phyloP scores from a whole-genome alignment of 2,888 invertebrate genomes.

The Metallyticus violacea region DNA sequence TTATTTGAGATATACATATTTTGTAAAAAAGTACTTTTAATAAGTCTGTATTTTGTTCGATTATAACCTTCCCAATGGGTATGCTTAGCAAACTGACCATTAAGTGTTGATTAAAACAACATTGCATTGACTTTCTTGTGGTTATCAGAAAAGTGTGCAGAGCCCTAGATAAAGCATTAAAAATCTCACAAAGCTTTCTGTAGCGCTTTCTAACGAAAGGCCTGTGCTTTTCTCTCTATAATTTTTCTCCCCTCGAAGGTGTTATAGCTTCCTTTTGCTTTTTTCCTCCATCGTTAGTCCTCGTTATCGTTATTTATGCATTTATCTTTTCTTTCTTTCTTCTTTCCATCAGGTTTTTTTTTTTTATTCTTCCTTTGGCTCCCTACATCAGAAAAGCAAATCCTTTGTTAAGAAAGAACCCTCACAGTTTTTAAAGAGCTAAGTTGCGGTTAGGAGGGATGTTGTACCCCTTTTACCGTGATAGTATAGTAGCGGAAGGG shows the following conservation, averaged over 20 bases:
- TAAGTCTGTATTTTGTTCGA: too few species aligned
- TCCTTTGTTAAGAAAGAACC: not conserved
- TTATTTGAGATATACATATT: too few species aligned
- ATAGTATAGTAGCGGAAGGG: not conserved
- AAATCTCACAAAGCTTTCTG: not conserved
- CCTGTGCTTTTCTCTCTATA: not conserved
- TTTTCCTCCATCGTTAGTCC: not conserved
- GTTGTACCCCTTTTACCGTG: not conserved
- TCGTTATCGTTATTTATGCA: not conserved
- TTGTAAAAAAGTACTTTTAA: too few species aligned
- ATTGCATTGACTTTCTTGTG: too few species aligned
- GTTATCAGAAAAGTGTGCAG: too few species aligned
- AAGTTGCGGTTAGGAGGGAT: not conserved
- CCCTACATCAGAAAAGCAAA: not conserved
- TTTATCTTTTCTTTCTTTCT: not conserved
- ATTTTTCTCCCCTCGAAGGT: not conserved
- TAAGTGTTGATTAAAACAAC: too few species aligned
- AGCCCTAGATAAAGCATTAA: not conserved
- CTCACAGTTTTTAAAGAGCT: not conserved
- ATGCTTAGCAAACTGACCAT: too few species aligned
- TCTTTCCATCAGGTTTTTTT: not conserved
- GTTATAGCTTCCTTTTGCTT: not conserved
- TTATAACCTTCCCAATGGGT: too few species aligned
- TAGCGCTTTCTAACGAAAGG: not conserved
- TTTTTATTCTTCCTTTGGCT: not conserved